A percentile compares a stretch with the other conserved stretches of the same genome.
These are phyloP conservation scores for Saccostrea glomerata DNA, from an alignment of 1,140 invertebrate species.

Conservation along the genomic window DNA sequence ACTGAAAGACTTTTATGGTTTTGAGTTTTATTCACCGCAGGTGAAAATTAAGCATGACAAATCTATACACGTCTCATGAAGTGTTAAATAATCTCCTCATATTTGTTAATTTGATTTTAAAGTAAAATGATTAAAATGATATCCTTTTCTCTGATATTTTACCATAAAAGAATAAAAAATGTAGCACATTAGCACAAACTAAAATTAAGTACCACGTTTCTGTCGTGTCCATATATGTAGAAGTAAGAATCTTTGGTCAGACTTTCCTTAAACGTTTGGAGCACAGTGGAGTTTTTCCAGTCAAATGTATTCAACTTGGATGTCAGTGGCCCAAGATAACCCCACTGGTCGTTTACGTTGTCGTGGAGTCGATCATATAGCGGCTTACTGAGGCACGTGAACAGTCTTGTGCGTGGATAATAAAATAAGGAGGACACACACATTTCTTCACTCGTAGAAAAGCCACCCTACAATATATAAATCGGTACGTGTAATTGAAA, in stretches of 20 bases:
- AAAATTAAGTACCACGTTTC: background rate
- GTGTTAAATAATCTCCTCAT: too few relatives aligned
- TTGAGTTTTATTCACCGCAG: too few relatives aligned
- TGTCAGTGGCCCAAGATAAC: background rate
- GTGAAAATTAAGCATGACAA: too few relatives aligned
- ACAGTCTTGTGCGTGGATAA: conserved; percentile 51
- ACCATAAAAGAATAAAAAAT: background rate
- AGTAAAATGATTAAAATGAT: background rate
- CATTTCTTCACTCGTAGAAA: conserved; percentile 57
- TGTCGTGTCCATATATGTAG: background rate
- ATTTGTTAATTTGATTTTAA: background rate
- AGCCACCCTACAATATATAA: conserved; percentile 45
- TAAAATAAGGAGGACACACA: conserved; percentile 51
- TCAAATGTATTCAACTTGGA: background rate
- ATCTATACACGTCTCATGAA: too few relatives aligned
- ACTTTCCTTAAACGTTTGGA: background rate
- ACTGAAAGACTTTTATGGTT: too few relatives aligned
- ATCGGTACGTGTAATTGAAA: background rate
- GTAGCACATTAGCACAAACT: background rate
- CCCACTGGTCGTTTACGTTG: background rate
- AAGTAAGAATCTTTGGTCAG: background rate
- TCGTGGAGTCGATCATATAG: conserved; percentile 26
- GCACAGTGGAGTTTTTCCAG: background rate
- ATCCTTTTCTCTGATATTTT: background rate
- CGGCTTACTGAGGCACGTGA: conserved; percentile 36